Conservation (phyloP, 2,113 vertebrate genomes). For the Leptosomus discolor region DNA sequence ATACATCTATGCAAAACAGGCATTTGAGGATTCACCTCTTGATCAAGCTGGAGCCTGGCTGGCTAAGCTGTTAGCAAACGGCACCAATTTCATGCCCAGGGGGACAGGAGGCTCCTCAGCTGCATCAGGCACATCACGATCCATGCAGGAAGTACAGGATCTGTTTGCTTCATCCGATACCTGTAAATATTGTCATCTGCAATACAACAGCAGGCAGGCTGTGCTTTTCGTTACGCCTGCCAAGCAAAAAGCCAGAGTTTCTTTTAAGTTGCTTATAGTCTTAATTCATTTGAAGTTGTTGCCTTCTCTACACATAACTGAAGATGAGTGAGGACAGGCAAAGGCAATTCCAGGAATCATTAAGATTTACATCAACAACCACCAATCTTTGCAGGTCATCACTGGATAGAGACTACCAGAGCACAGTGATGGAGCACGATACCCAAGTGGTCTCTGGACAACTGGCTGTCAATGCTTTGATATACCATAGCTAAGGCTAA, state of each 20-base stretch:
- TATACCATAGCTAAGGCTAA: neutral
- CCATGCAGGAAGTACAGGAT: neutral
- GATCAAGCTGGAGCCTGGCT: neutral
- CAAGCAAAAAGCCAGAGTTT: neutral
- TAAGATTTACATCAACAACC: neutral
- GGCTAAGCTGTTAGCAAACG: neutral
- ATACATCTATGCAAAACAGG: neutral
- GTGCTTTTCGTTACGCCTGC: neutral
- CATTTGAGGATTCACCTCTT: neutral
- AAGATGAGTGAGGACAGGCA: neutral
- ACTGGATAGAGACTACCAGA: neutral
- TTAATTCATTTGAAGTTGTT: neutral
- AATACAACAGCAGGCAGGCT: neutral
- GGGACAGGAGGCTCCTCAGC: neutral
- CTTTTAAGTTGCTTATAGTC: neutral
- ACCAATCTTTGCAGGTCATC: neutral
- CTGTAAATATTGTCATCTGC: neutral
- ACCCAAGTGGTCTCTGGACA: neutral
- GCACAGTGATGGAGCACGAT: neutral
- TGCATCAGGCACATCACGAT: neutral
- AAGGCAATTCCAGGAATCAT: neutral
- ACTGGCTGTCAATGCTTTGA: neutral
- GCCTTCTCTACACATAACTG: neutral
- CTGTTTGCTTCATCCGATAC: neutral
- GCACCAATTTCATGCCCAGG: neutral